Evolutionary conservation across 2,113 vertebrate species (phyloP), one percentile per base, ranked within the genome.

Genomic region (Clarias macrocephalus): DNA sequence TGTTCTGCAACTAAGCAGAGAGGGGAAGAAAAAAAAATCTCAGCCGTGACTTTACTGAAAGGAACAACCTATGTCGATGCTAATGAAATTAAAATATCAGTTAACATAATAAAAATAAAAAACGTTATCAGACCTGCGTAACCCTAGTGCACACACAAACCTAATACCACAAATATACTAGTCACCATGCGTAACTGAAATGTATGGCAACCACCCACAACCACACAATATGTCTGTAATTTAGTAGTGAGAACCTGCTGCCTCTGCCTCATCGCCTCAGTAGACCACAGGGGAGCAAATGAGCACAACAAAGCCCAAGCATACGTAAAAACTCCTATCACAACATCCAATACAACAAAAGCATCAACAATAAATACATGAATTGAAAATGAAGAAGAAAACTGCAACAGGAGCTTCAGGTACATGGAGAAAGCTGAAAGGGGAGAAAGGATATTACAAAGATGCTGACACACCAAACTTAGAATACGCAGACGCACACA

Each of bases 311-410:
- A 73, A 75, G 68, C n/a, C 5, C 75, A 80, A 86, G 52, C 82
- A 25, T 15, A 82, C n/a, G 52, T 56, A 8, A 18, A 80, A 80
- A 68, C 42, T 80, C 88, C 72, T 16, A 73, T 42, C 19, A 88
- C 83, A 37, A 82, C 83, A 85, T 56, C 59, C 79, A 81, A 57
- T 42, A 85, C 37, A 73, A 57, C 42, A 56, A 62, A 77, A 89
- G 82, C 85, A 68, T 70, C 33, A 28, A 87, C 86, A 89, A 85
- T 87, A 89, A 88, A 89, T 89, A 83, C 86, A 89, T 42, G 33
- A 25, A 37, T 42, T 72, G 18, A 18, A 33, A 37, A 52, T 28
- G 19, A 84, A 60, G 80, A 80, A 60, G 23, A 60, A 57, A 72
- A 65, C 76, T 37, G 42, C 42, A 83, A 65, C 28, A 54, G 25